A percentile compares a stretch with the other conserved stretches of the same genome.
Evolutionary conservation across 2,888 invertebrate genomes (phyloP).

Genomic region (Dermolepida albohirtum): DNA sequence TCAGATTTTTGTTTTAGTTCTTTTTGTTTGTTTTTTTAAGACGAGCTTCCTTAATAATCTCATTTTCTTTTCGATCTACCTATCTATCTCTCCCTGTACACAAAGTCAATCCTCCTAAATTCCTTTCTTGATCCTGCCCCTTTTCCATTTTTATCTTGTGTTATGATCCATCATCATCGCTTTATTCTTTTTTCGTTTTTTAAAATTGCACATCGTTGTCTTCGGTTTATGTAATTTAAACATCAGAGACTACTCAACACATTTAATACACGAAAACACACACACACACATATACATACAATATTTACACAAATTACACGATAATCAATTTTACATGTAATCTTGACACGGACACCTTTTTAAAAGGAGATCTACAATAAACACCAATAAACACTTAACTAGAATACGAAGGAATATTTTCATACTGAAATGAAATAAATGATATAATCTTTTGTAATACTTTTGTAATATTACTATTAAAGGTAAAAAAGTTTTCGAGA

Average conservation of each 20-base stretch:
- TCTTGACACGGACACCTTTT: slow-evolving; percentile 23
- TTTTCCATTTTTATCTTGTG: slow-evolving; percentile 2
- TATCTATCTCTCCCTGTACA: slow-evolving; percentile 6
- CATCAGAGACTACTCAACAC: slow-evolving; percentile 5
- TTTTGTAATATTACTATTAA: slow-evolving; percentile 33
- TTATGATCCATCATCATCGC: slow-evolving; percentile 46
- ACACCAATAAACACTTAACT: slow-evolving; percentile 35
- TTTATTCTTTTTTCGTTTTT: background rate
- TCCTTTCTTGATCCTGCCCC: background rate
- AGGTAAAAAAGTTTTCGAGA: slow-evolving; percentile 6
- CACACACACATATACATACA: slow-evolving; percentile 10
- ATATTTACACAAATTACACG: slow-evolving; percentile 1
- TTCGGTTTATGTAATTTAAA: background rate
- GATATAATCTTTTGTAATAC: slow-evolving; percentile 33
- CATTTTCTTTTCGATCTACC: slow-evolving; percentile 41
- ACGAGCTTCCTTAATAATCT: slow-evolving; percentile 51
- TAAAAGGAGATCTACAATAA: slow-evolving; percentile 23
- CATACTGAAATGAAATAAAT: slow-evolving; percentile 38
- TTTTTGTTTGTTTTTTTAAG: slow-evolving; percentile 50
- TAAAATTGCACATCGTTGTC: slow-evolving; percentile 17
- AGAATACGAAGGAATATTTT: slow-evolving; percentile 42
- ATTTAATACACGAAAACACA: slow-evolving; percentile 17
- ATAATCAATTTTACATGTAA: no score
- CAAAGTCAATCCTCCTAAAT: background rate
- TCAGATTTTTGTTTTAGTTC: slow-evolving; percentile 39